These are phyloP conservation scores for Drosophila varians DNA, from an alignment of 1,140 invertebrate genomes.

Conservation along the genomic window DNA sequence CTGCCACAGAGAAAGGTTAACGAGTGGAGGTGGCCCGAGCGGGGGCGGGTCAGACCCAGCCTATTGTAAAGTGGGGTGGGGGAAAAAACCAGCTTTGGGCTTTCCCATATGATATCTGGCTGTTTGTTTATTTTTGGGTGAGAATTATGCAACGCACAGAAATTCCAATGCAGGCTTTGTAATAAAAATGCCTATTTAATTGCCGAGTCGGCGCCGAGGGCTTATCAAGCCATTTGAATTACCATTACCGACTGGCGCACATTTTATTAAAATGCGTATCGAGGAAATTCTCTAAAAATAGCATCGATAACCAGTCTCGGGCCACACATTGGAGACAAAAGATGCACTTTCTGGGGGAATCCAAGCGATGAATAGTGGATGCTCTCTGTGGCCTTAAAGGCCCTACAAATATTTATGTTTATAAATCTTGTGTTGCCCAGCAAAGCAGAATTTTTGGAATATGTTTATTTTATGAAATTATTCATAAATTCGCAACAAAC, in stretches of 20 bases:
- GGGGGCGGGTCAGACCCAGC: not conserved
- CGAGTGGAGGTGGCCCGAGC: constrained; percentile 2
- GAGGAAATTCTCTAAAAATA: constrained; percentile 77
- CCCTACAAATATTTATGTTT: not conserved
- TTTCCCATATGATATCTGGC: constrained; percentile 38
- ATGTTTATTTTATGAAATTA: not conserved
- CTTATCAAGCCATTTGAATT: constrained; percentile 60
- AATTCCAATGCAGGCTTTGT: constrained; percentile 60
- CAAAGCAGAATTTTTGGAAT: too few species aligned
- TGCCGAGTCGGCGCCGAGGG: constrained; percentile 57
- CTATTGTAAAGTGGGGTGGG: not conserved
- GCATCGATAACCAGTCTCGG: constrained; percentile 25
- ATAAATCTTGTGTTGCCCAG: not conserved
- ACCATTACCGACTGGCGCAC: constrained; percentile 56
- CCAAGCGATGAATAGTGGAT: not conserved
- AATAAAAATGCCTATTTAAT: constrained; percentile 75
- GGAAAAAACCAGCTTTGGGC: constrained; percentile 25
- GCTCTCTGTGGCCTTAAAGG: not conserved
- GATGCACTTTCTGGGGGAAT: constrained; percentile 4
- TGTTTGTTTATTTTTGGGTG: constrained; percentile 16
- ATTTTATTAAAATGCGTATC: constrained; percentile 65
- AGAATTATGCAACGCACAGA: constrained; percentile 66
- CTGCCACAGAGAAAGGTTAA: constrained; percentile 7
- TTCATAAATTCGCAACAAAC: not conserved
- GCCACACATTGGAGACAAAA: constrained; percentile 41